Conservation (phyloP, 2,113 vertebrate genomes). For the rabbit (Oryctolagus cuniculus) region mOryCun1.1 NC_091438.1:54146501-54147000, state of each 20-base stretch:
- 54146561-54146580: too few relatives aligned
- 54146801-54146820: not conserved
- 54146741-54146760: not conserved
- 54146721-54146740: not conserved
- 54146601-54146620: too few relatives aligned
- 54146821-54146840: not conserved
- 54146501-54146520: too few relatives aligned
- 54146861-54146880: not conserved
- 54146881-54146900: not conserved
- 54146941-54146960: not conserved
- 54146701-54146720: not conserved
- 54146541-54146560: too few relatives aligned
- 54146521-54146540: too few relatives aligned
- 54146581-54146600: too few relatives aligned
- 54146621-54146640: too few relatives aligned
- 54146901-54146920: not conserved
- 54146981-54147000: not conserved
- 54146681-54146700: not conserved
- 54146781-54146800: not conserved
- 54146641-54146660: too few relatives aligned
- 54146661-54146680: not conserved
- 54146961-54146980: not conserved
- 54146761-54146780: not conserved
- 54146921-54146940: not conserved
- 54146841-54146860: not conserved